These are phyloP conservation scores for Heteronetta atricapilla DNA, from an alignment of 2,113 vertebrate species.

Conservation along the genomic window DNA sequence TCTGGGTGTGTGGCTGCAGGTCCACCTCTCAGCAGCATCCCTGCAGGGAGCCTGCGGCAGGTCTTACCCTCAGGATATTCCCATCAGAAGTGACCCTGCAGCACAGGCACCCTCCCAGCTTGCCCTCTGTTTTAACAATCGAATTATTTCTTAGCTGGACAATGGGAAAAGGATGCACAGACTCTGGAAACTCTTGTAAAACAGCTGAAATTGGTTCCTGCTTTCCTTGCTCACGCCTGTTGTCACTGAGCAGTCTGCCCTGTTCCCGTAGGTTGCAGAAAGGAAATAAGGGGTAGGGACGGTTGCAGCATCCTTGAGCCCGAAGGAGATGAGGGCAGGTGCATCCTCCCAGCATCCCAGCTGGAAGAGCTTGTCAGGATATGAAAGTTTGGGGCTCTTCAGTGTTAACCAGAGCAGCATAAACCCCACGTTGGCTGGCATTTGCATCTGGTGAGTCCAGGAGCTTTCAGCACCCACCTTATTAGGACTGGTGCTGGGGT, in stretches of 20 bases:
- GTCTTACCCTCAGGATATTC: rapidly evolving
- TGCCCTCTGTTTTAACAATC: neutral
- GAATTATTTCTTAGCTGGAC: neutral
- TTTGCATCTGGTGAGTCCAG: neutral
- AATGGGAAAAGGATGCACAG: neutral
- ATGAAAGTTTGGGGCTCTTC: neutral
- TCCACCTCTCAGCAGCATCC: neutral
- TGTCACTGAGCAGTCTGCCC: neutral
- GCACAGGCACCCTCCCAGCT: neutral
- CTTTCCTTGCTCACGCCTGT: neutral
- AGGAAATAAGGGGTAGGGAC: neutral
- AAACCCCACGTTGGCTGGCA: neutral
- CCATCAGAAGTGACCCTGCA: neutral
- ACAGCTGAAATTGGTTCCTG: neutral
- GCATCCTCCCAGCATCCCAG: neutral
- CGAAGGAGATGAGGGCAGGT: neutral
- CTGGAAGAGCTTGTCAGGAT: neutral
- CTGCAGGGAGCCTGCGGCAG: neutral
- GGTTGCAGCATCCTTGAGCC: neutral
- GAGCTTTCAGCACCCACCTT: neutral
- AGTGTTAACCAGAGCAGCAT: neutral
- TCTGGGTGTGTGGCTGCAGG: neutral
- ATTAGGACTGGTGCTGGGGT: neutral
- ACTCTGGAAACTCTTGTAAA: neutral
- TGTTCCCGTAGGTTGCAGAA: neutral